These are phyloP conservation scores for Leptodactylus fuscus DNA, from an alignment of 2,113 vertebrate genomes.

Conservation along the genomic window DNA sequence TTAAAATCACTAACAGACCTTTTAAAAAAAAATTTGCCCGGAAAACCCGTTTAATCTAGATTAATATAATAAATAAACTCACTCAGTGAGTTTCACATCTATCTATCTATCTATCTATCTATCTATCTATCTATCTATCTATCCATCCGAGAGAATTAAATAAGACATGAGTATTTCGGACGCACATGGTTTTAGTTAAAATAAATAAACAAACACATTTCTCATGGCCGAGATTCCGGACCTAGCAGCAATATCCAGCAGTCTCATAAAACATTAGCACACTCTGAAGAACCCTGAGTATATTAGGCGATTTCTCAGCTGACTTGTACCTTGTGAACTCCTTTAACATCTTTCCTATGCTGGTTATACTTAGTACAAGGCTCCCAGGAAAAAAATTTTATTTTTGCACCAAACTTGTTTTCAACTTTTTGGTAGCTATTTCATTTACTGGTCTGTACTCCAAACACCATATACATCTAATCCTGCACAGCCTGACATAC, in stretches of 20 bases:
- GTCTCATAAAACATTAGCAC: conserved; percentile 14
- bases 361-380: not conserved
- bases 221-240: not conserved
- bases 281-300: not conserved
- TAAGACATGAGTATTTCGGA: too few species aligned
- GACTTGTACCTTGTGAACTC: not conserved
- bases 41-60: too few species aligned
- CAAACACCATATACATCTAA: not conserved
- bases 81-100: too few species aligned
- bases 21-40: too few species aligned
- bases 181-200: too few species aligned
- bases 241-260: not conserved
- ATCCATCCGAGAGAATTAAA: too few species aligned
- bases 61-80: too few species aligned
- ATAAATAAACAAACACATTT: not conserved
- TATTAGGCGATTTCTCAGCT: not conserved
- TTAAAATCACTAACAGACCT: too few species aligned
- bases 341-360: not conserved
- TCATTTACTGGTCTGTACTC: not conserved
- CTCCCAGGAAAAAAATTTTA: not conserved
- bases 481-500: not conserved
- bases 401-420: too few species aligned
- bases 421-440: not conserved
- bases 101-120: not conserved
- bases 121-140: not conserved